phyloP scores from a whole-genome alignment of 2,888 invertebrate species.

The Metacarcinus magister region DNA sequence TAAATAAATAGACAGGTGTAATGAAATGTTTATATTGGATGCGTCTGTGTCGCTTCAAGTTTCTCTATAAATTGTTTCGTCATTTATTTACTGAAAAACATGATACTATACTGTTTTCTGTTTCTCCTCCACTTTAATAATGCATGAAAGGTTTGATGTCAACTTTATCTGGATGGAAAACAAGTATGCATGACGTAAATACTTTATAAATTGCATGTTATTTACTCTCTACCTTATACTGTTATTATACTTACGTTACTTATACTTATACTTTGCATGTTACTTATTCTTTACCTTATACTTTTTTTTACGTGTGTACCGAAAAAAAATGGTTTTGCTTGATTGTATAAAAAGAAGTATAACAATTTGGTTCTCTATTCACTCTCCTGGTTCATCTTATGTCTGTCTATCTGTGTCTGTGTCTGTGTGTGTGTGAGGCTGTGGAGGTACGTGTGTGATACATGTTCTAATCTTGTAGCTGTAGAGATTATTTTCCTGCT shows the following conservation, averaged over 20 bases:
- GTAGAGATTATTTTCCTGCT: not conserved
- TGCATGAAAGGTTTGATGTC: not conserved
- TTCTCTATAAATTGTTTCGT: not conserved
- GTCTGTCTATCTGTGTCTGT: not conserved
- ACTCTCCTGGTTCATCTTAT: not conserved
- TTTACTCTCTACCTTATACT: not conserved
- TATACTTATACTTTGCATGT: not conserved
- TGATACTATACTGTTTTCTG: not conserved
- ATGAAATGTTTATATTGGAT: not conserved
- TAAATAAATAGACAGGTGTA: not conserved
- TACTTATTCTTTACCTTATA: not conserved
- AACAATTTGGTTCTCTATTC: not conserved
- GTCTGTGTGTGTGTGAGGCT: not conserved
- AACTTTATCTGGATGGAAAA: not conserved
- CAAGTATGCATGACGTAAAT: not conserved
- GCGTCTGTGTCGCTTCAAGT: not conserved
- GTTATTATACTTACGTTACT: not conserved
- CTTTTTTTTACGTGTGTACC: not conserved
- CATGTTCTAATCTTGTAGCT: not conserved
- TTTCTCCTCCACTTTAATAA: not conserved
- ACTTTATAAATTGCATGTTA: not conserved
- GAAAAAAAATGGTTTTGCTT: not conserved
- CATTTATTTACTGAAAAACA: not conserved
- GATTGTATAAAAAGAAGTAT: not conserved
- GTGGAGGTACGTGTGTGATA: not conserved